These are phyloP conservation scores for Proterorhinus semilunaris DNA, from an alignment of 2,113 vertebrate species.

Conservation along the genomic window DNA sequence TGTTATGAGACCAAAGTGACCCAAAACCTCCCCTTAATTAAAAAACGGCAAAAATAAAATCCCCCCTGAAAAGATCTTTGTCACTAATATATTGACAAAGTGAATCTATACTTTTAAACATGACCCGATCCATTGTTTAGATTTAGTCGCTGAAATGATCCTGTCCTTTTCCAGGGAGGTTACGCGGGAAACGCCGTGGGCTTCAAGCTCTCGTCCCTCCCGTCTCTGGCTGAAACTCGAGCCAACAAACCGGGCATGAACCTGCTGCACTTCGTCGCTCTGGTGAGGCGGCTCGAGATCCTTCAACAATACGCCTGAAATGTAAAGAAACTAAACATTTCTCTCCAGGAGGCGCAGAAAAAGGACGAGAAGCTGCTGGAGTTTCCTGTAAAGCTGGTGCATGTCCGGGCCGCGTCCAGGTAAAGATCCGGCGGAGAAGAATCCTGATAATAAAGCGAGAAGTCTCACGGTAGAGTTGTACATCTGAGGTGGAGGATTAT, in stretches of 20 bases:
- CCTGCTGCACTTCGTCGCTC: conserved; percentile 93
- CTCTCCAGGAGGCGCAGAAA: conserved; percentile 56
- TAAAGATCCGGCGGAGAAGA: conserved; percentile 8
- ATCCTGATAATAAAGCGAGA: neutral
- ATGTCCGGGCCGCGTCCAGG: conserved; percentile 56
- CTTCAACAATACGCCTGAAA: neutral
- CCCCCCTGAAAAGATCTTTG: too few species aligned
- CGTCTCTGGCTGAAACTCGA: conserved; percentile 91
- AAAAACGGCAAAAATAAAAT: too few species aligned
- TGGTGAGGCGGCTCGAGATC: conserved; percentile 73
- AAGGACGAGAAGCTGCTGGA: conserved; percentile 56
- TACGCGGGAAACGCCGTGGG: conserved; percentile 93
- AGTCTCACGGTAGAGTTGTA: too few species aligned
- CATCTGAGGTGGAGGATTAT: neutral
- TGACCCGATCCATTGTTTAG: neutral
- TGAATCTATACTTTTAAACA: too few species aligned
- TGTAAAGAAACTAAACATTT: neutral
- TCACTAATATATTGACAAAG: too few species aligned
- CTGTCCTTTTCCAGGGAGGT: conserved; percentile 79
- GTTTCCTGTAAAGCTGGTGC: conserved; percentile 61
- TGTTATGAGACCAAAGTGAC: too few species aligned
- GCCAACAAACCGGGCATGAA: conserved; percentile 96
- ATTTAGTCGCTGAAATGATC: neutral
- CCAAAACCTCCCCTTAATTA: too few species aligned
- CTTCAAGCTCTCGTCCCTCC: conserved; percentile 93